Conservation (phyloP, 2,888 invertebrate species). For the Cheilosia vulpina region DNA sequence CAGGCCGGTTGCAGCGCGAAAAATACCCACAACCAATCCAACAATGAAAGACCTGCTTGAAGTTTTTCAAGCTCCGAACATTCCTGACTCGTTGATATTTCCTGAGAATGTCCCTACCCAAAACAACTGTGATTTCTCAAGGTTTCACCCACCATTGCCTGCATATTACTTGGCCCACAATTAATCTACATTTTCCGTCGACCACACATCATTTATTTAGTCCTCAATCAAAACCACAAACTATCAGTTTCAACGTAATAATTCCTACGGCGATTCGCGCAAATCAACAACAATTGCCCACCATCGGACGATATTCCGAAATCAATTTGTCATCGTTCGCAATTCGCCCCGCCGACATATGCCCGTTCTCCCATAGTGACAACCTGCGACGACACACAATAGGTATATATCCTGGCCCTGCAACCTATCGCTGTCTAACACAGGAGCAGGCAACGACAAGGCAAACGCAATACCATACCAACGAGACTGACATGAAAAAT, state of each 20-base stretch:
- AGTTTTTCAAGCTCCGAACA: too few relatives aligned
- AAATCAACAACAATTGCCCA: constrained; percentile 64
- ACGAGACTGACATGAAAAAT: constrained; percentile 66
- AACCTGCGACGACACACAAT: constrained; percentile 35
- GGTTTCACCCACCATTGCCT: too few relatives aligned
- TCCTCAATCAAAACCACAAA: constrained; percentile 58
- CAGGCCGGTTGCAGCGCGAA: too few relatives aligned
- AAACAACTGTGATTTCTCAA: too few relatives aligned
- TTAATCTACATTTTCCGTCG: constrained; percentile 54
- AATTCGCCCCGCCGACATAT: constrained; percentile 55
- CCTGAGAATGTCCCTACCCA: too few relatives aligned
- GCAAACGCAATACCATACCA: constrained; percentile 51
- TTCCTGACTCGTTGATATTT: too few relatives aligned
- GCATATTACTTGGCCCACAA: constrained; percentile 1
- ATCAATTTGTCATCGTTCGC: constrained; percentile 72
- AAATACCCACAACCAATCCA: too few relatives aligned
- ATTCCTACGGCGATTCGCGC: constrained; percentile 65
- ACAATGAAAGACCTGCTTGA: too few relatives aligned
- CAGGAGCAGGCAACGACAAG: constrained; percentile 54
- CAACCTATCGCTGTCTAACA: constrained; percentile 35
- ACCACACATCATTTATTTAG: constrained; percentile 64
- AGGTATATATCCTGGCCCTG: constrained; percentile 35
- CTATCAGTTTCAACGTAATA: constrained; percentile 68
- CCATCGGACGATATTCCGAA: constrained; percentile 62
- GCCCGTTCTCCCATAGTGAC: constrained; percentile 41